These are phyloP conservation scores for Fundulus diaphanus DNA, from an alignment of 2,797 vertebrate genomes.

Conservation along the genomic window DNA sequence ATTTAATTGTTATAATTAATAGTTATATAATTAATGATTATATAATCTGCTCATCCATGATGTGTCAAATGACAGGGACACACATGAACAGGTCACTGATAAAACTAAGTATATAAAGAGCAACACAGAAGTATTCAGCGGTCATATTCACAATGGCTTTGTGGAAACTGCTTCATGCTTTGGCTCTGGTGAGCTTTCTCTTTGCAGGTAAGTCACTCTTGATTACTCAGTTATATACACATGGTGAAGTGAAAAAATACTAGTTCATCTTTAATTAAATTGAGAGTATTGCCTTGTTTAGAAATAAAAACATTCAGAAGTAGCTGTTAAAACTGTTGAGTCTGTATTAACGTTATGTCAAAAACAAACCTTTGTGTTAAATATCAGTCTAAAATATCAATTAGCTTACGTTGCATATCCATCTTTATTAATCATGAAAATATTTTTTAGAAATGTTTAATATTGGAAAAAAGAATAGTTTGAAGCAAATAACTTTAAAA, in stretches of 20 bases:
- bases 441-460: too few species aligned
- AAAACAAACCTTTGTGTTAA: background rate
- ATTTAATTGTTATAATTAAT: too few species aligned
- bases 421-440: too few species aligned
- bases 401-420: too few species aligned
- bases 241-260: background rate
- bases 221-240: background rate
- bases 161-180: conserved; percentile 16
- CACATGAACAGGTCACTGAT: background rate
- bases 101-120: background rate
- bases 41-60: conserved; percentile 2
- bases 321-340: background rate
- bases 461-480: too few species aligned
- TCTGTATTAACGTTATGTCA: background rate
- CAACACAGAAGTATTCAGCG: background rate
- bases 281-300: background rate
- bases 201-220: conserved; percentile 47
- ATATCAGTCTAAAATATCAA: background rate
- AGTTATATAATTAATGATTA: too few species aligned
- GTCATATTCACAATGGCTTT: conserved; percentile 49
- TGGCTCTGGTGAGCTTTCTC: conserved; percentile 36
- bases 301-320: background rate
- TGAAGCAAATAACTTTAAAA: too few species aligned
- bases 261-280: background rate
- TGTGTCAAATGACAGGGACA: conserved; percentile 6